Evolutionary conservation across 1,140 invertebrate species (phyloP).

Genomic region (Cotesia chilonis): DNA sequence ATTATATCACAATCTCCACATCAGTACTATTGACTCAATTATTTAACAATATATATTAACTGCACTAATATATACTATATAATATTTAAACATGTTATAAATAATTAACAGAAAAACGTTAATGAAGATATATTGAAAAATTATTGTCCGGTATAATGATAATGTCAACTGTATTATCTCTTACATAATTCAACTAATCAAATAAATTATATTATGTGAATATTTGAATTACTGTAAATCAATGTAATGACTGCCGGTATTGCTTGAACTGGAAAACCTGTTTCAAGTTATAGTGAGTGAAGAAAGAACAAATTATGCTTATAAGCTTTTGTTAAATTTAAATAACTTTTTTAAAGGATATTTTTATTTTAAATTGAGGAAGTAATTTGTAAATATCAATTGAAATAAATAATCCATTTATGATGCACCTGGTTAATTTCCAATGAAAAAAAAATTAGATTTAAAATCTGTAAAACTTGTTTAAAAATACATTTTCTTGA

Average conservation of each 20-base stretch:
- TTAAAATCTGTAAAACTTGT: too few species aligned
- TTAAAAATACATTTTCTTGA: too few species aligned
- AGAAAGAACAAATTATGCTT: too few species aligned
- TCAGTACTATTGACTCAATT: conserved; percentile 11
- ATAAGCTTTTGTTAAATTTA: too few species aligned
- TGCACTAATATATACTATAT: not conserved
- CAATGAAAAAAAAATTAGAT: too few species aligned
- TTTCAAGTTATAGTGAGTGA: not conserved
- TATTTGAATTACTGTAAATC: conserved; percentile 25
- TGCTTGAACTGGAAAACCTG: conserved; percentile 26
- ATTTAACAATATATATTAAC: too few species aligned
- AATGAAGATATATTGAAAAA: conserved; percentile 4
- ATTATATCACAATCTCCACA: not conserved
- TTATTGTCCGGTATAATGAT: not conserved
- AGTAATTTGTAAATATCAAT: too few species aligned
- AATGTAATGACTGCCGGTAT: conserved; percentile 22
- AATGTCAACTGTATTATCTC: conserved; percentile 4
- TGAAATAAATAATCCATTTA: too few species aligned
- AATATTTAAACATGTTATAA: not conserved
- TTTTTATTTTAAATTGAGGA: too few species aligned
- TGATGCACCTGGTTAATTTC: too few species aligned
- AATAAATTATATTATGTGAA: conserved; percentile 21
- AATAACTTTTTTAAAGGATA: too few species aligned
- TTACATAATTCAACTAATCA: conserved; percentile 24
- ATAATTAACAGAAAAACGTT: not conserved